Base-by-base conservation (phyloP, 2,797 vertebrate species). In the Poecilia picta region DNA sequence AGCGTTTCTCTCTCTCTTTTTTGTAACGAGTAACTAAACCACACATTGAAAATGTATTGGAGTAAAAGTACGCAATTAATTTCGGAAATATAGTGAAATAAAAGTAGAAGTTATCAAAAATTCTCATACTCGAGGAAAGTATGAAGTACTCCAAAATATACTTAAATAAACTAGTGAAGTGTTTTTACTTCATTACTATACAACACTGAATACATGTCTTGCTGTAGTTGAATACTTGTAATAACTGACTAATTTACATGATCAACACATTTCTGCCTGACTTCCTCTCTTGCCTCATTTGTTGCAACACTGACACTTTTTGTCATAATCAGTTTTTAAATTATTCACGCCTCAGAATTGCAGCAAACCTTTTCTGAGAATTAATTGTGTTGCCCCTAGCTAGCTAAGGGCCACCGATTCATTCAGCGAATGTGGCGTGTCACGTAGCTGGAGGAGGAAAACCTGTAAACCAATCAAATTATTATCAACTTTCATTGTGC, bases 221-320 rank as follows among this genome's bases (percentile, higher is more conserved):
- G 3, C 6, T 64, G 33, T 18, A 8, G 33, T 10, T 36, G 15
- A 39, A 39, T 2, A 23, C 16, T 2, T 39, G 59, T 62, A 23
- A 39, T 10, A 66, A 23, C 39, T 12, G 20, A 13, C 10, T 41
- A 5, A 68, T 41, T 25, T 43, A 41, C 23, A 68, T 43, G 20
- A 68, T 41, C 36, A 68, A 68, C 66, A 68, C 39, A 41, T 68
- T 68, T 68, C 66, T 43, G 66, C 66, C 36, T 68, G 36, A 43
- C 66, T 68, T 41, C 66, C 23, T 68, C 2, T 66, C 18, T 66
- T 66, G 33, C 64, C 20, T 66, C 64, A 41, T 12, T 66, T 66
- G 33, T 68, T 43, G 23, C 36, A 41, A 41, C 36, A 66, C 62
- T 66, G 62, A 36, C 5, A 4, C 39, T 68, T 41, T 68, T 68